A percentile compares a stretch with the other conserved stretches of the same genome.
Conservation (phyloP, 2,797 vertebrate species). For the Coranthus polyacanthus region DNA sequence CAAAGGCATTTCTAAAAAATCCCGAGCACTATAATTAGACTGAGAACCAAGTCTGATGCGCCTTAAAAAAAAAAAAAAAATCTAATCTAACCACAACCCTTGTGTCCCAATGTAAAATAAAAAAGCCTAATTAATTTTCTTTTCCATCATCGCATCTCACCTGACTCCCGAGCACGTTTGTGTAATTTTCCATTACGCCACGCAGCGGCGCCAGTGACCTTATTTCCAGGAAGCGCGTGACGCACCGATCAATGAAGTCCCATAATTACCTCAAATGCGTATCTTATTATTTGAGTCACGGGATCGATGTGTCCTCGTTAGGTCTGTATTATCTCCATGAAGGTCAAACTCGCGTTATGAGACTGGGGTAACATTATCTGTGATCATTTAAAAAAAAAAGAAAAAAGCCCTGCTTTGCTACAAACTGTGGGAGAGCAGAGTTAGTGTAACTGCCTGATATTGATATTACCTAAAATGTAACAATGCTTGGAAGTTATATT, state of each 20-base stretch:
- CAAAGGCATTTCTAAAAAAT: no score
- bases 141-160: background rate
- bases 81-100: no score
- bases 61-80: no score
- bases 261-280: background rate
- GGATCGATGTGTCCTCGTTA: background rate
- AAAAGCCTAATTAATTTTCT: no score
- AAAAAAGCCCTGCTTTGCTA: no score
- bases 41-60: background rate
- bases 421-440: no score
- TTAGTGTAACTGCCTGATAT: no score
- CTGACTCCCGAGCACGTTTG: background rate
- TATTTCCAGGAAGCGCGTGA: conserved; percentile 31
- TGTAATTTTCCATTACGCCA: conserved; percentile 68
- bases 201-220: conserved; percentile 68
- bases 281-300: background rate
- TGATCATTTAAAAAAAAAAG: no score
- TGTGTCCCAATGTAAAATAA: no score
- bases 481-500: no score
- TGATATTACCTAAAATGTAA: no score
- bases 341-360: background rate
- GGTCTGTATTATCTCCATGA: background rate
- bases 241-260: background rate
- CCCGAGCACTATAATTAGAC: background rate
- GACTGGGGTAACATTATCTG: background rate